Base-by-base conservation (phyloP, 1,140 invertebrate genomes). In the Papilio dardanus region DNA sequence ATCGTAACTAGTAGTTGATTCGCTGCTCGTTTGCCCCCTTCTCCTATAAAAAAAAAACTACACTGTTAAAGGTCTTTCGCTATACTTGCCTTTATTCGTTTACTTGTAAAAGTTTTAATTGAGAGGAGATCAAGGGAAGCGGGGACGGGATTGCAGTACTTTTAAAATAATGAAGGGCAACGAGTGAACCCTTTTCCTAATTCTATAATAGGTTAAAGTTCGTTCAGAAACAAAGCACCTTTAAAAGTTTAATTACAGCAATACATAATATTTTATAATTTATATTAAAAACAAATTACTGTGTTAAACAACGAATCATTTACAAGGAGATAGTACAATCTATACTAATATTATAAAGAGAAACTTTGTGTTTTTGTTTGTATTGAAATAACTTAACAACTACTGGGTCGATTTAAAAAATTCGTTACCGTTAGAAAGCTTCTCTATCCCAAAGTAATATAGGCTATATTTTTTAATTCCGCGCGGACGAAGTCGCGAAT, bases 81-180 rank as follows among this genome's bases (percentile, higher is more conserved):
- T 33, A 33, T 66, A n/a, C 65, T 66, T 35, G 19, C 35, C 42
- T 42, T 69, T 40, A 69, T 69, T 40, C 67, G 67, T 69, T 40
- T 14, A 69, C 19, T 69, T 69, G 3, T 37, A 21, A 69, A 69
- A 69, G 67, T 69, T 69, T 69, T 69, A 69, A 69, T 69, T 69
- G 42, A 67, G 30, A 24, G 62, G 24, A 69, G 67, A 69, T 69
- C 67, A 69, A 24, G 54, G 54, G 24, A 62, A 50, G 19, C 46
- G 46, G n/a, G n/a, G n/a, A 62, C 54, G 67, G 33, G 21, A 69
- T 69, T 69, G 33, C 67, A 19, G 28, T 67, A 67, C 65, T 67
- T 67, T 67, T 67, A 69, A 69, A 69, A 69, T 40, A 69, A 69
- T 69, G 67, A 69, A 40, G 33, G 67, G 67, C 21, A 69, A 19